These are phyloP conservation scores for Enteromius treurensis DNA, from an alignment of 2,797 vertebrate genomes.

Conservation along the genomic window DNA sequence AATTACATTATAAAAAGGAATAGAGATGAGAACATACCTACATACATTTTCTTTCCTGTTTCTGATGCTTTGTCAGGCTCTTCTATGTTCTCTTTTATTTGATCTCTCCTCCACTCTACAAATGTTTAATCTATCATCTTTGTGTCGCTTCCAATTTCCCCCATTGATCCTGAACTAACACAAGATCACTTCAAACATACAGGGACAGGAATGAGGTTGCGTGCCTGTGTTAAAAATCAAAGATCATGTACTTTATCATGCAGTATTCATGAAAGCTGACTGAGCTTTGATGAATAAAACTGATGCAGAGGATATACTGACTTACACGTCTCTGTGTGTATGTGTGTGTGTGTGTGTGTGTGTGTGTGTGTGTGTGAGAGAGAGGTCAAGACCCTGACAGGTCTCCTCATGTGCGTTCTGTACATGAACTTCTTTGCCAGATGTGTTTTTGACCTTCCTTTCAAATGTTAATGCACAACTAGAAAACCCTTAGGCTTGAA, in stretches of 20 bases:
- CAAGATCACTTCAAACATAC: constrained; percentile 1
- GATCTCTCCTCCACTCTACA: constrained; percentile 18
- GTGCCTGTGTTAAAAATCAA: constrained; percentile 17
- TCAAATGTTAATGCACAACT: constrained; percentile 61
- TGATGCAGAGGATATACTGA: constrained; percentile 11
- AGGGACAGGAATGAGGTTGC: constrained; percentile 34
- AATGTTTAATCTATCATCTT: constrained; percentile 32
- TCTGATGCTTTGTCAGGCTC: background rate
- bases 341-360: constrained; percentile 16
- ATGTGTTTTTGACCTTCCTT: constrained; percentile 59
- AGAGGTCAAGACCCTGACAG: constrained; percentile 54
- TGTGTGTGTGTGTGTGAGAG: background rate
- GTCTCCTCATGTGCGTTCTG: constrained; percentile 46
- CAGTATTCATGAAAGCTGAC: constrained; percentile 54
- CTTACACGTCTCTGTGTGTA: constrained; percentile 10
- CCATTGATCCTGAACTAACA: constrained; percentile 42
- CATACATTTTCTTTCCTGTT: background rate
- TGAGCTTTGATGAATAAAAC: constrained; percentile 43
- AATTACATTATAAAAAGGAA: background rate
- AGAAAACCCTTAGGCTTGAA: constrained; percentile 52
- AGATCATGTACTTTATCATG: constrained; percentile 37
- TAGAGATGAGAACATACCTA: background rate
- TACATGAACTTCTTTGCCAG: constrained; percentile 49
- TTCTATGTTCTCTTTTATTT: constrained; percentile 13
- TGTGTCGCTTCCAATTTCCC: constrained; percentile 18